Conservation (phyloP, 37 sponge, comb jelly and placozoan genomes). For the Hormiphora californensis region DNA sequence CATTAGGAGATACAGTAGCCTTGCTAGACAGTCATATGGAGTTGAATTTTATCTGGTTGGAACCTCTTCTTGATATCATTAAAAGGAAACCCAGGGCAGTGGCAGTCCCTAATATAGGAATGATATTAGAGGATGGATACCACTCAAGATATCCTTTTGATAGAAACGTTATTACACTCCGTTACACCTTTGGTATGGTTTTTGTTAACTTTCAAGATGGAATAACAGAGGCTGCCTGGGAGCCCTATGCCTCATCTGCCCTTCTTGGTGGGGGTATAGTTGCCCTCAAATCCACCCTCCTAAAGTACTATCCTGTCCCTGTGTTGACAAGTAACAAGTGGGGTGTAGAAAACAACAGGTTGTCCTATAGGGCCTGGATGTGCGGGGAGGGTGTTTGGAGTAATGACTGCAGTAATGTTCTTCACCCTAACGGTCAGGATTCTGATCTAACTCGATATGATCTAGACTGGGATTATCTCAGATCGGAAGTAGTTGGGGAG, state of each 20-base stretch:
- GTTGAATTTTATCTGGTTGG: not conserved
- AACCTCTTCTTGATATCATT: not conserved
- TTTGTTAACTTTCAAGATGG: not conserved
- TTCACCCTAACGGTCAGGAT: not conserved
- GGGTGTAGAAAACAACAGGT: constrained; percentile 13
- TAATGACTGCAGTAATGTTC: not conserved
- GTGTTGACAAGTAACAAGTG: not conserved
- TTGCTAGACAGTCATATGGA: not conserved
- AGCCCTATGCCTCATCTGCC: not conserved
- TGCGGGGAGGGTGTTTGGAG: not conserved
- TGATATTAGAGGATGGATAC: not conserved
- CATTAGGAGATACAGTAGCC: not conserved
- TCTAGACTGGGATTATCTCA: not conserved
- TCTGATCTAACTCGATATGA: not conserved
- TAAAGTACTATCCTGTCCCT: not conserved
- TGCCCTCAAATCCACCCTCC: not conserved
- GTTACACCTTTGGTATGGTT: not conserved
- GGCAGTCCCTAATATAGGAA: not conserved
- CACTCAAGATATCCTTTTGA: not conserved
- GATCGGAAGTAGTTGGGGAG: not conserved
- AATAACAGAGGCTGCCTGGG: not conserved
- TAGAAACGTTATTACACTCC: no score
- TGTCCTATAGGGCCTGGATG: not conserved
- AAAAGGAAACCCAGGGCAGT: not conserved
- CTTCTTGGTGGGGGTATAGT: not conserved